Base-by-base conservation (phyloP, 2,797 vertebrate genomes). In the Silurus aristotelis region DNA sequence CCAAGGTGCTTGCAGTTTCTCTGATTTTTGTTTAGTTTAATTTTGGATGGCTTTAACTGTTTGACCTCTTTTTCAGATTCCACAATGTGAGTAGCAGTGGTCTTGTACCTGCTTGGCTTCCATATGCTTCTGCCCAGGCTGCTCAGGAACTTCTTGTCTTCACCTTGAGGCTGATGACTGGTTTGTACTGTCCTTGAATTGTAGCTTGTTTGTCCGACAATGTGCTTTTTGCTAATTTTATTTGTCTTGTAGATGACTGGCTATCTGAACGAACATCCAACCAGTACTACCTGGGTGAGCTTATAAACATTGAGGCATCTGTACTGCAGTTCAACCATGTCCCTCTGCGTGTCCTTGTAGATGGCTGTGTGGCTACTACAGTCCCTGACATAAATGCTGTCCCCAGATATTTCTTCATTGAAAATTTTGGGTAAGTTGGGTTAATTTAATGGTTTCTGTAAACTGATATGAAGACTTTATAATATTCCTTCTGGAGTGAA, bases 141-240 rank as follows among this genome's bases (percentile, higher is more conserved):
- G 84, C 88, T 0, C 87, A 92, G 6, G 89, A 91, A 38, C 79
- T 25, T 71, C 90, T 93, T n/a, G 80, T 68, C 19, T 94, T 95
- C 92, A 91, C 92, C 46, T 89, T 94, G 80, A 89, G 73, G 15
- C 90, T 95, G 86, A 91, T 94, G 93, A 91, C 90, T 86, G 92
- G 93, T 94, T 86, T 25, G 90, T 71, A 25, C 68, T 19, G 43
- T 43, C 10, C 6, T 60, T 43, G 15, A 14, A 1, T 20, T 58
- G 0, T 78, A 0, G 12, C 13, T 55, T 52, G 22, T 1, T 20
- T 27, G 52, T 56, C 17, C n/a, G 6, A 6, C 27, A 15, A 1
- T 14, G n/a, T n/a, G n/a, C 12, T 4, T 2, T 0, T 52, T 27
- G 15, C 0, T 88, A 12, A 91, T 31, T 31, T 3, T 31, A 3